Evolutionary conservation across 2,797 vertebrate species (phyloP).

Genomic region (Steatocranus sp.): DNA sequence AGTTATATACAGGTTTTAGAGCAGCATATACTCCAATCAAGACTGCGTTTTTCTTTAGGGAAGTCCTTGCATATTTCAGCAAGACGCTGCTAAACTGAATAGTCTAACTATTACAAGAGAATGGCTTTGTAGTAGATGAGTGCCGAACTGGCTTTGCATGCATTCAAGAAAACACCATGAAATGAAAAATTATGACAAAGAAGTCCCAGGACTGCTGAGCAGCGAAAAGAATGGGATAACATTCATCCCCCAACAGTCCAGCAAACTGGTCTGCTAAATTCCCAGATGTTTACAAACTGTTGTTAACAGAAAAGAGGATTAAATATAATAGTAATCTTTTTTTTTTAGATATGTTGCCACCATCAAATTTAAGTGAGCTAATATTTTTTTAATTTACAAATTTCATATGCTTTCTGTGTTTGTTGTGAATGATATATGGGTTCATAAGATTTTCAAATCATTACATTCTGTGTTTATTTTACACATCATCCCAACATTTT

Average conservation of each 20-base stretch:
- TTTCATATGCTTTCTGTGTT: not conserved
- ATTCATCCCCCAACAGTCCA: not conserved
- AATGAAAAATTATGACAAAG: not conserved
- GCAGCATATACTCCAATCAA: not conserved
- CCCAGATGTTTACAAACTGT: not conserved
- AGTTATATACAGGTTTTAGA: not conserved
- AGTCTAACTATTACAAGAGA: fast-evolving
- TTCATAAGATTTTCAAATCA: not conserved
- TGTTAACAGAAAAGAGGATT: not conserved
- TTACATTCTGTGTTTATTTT: fast-evolving
- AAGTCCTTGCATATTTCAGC: not conserved
- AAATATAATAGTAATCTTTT: fast-evolving
- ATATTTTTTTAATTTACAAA: not conserved
- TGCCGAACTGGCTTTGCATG: not conserved
- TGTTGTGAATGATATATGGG: not conserved
- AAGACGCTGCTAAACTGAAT: not conserved
- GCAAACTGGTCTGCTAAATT: not conserved
- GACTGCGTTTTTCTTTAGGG: fast-evolving
- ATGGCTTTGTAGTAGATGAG: not conserved
- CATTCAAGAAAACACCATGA: not conserved
- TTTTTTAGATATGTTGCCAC: not conserved
- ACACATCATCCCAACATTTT: not conserved
- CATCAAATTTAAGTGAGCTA: not conserved
- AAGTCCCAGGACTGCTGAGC: not conserved
- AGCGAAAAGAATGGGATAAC: not conserved